These are phyloP conservation scores for Clavelina lepadiformis DNA, from an alignment of 23 tunicate genomes.

Conservation along the genomic window DNA sequence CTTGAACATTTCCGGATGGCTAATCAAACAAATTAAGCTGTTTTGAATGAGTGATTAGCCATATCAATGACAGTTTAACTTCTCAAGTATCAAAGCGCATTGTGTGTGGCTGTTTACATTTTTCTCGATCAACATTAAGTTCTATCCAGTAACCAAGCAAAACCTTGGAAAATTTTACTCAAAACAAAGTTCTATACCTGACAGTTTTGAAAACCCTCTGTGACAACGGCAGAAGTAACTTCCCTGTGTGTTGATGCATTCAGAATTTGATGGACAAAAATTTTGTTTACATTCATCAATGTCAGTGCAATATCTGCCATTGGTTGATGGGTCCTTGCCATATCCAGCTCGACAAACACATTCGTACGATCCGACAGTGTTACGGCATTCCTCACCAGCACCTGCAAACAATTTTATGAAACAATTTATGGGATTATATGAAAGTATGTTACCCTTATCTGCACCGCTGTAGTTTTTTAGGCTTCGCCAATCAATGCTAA, in stretches of 20 bases:
- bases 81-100: too few species aligned
- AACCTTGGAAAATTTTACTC: background rate
- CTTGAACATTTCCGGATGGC: slow-evolving; percentile 19
- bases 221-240: slow-evolving; percentile 83
- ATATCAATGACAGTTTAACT: too few species aligned
- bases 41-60: too few species aligned
- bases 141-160: too few species aligned
- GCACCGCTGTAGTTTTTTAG: too few species aligned
- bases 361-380: slow-evolving; percentile 72
- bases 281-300: slow-evolving; percentile 67
- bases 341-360: slow-evolving; percentile 64
- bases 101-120: too few species aligned
- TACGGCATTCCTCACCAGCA: slow-evolving; percentile 66
- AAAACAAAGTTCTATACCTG: slow-evolving; percentile 30
- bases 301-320: slow-evolving; percentile 88
- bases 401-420: too few species aligned
- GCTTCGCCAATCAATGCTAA: too few species aligned
- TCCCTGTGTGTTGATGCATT: slow-evolving; percentile 87
- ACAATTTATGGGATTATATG: too few species aligned
- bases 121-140: too few species aligned
- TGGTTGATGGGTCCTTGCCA: slow-evolving; percentile 44
- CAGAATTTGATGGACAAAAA: slow-evolving; percentile 56
- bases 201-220: slow-evolving; percentile 51
- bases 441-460: too few species aligned
- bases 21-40: too few species aligned